These are phyloP conservation scores for Hippoglossus stenolepis DNA, from an alignment of 2,113 vertebrate genomes.

Conservation along the genomic window DNA sequence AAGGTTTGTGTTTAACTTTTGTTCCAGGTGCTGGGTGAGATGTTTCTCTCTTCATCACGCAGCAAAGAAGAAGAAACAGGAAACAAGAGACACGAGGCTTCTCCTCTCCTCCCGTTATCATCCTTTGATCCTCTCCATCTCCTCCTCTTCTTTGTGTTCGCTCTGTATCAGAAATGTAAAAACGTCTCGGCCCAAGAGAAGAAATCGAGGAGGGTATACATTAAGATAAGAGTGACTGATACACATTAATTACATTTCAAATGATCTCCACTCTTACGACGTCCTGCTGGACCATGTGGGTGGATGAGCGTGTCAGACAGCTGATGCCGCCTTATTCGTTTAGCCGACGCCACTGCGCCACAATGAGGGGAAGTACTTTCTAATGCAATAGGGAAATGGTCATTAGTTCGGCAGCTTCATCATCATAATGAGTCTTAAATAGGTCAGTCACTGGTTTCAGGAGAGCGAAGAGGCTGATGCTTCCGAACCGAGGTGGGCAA, in stretches of 20 bases:
- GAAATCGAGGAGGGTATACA: conserved; percentile 9
- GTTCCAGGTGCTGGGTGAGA: neutral
- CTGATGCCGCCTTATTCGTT: conserved; percentile 52
- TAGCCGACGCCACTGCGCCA: conserved; percentile 32
- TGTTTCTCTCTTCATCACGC: neutral
- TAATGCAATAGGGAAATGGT: conserved; percentile 64
- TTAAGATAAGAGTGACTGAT: conserved; percentile 42
- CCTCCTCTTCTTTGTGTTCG: neutral
- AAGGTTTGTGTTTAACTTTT: neutral
- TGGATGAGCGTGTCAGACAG: conserved; percentile 58
- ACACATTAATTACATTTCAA: conserved; percentile 47
- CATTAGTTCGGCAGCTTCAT: conserved; percentile 64
- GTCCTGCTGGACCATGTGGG: conserved; percentile 50
- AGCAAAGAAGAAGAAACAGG: neutral
- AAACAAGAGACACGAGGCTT: neutral
- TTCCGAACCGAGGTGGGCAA: conserved; percentile 13
- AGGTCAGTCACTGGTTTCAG: conserved; percentile 50
- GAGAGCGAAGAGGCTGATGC: conserved; percentile 19
- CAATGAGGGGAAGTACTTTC: conserved; percentile 58
- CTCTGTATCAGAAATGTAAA: neutral
- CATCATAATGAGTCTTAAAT: conserved; percentile 61
- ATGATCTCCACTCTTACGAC: conserved; percentile 42
- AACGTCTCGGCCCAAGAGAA: neutral
- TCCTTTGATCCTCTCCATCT: neutral
- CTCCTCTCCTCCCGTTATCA: neutral